Evolutionary conservation across 2,797 vertebrate species (phyloP).

Genomic region (Bradypodion ventrale): DNA sequence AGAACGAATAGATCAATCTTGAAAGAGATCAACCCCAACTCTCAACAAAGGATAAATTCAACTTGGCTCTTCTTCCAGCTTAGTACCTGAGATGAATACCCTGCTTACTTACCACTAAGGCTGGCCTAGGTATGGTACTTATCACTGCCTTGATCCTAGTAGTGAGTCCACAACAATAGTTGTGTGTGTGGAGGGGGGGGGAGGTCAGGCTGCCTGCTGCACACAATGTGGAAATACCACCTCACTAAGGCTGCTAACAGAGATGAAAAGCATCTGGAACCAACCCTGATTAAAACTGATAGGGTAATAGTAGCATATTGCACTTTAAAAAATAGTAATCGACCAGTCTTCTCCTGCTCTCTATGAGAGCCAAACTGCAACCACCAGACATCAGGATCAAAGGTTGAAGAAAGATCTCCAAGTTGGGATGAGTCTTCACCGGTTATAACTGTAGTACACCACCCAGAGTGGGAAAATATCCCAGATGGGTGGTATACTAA

Average conservation of each 20-base stretch:
- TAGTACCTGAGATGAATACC: background rate
- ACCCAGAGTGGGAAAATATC: too few species aligned
- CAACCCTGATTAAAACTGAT: background rate
- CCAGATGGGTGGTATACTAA: too few species aligned
- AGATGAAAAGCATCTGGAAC: background rate
- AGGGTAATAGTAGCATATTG: background rate
- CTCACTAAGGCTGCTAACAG: background rate
- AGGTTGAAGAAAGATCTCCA: too few species aligned
- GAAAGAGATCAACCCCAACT: too few species aligned
- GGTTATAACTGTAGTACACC: too few species aligned
- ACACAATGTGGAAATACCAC: background rate
- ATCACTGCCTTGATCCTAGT: background rate
- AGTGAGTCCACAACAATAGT: background rate
- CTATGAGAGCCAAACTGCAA: too few species aligned
- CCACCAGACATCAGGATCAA: too few species aligned
- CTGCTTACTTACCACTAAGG: background rate
- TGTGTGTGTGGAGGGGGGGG: background rate
- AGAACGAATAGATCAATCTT: too few species aligned
- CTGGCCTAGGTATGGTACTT: background rate
- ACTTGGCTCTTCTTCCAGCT: background rate
- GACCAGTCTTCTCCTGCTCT: background rate
- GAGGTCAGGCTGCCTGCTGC: background rate
- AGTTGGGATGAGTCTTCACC: too few species aligned
- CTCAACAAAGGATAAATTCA: background rate
- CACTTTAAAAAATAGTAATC: background rate